These are phyloP conservation scores for Acleris laterana DNA, from an alignment of 2,888 invertebrate species.

Conservation along the genomic window DNA sequence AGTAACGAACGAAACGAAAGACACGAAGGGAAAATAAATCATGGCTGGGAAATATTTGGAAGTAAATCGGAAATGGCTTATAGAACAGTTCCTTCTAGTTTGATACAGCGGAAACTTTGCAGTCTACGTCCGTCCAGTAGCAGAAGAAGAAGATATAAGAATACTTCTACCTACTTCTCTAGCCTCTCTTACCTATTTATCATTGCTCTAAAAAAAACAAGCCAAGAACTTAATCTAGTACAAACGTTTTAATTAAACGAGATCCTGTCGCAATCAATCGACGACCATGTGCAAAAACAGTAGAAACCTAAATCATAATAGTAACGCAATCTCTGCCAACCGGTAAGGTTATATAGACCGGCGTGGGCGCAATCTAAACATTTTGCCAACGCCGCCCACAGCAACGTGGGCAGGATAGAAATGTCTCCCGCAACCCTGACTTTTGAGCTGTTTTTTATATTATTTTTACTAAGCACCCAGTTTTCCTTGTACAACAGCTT, in stretches of 20 bases:
- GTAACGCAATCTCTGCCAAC: slow-evolving; percentile 42
- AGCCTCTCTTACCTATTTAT: too few relatives aligned
- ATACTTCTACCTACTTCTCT: too few relatives aligned
- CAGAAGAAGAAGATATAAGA: too few relatives aligned
- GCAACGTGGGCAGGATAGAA: slow-evolving; percentile 56
- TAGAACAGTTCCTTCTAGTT: too few relatives aligned
- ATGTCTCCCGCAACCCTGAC: slow-evolving; percentile 39
- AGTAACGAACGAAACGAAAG: too few relatives aligned
- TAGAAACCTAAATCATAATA: slow-evolving; percentile 23
- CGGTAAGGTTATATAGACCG: slow-evolving; percentile 64
- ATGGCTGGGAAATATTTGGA: too few relatives aligned
- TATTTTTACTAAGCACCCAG: slow-evolving; percentile 8
- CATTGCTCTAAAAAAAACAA: neutral
- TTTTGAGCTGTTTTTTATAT: slow-evolving; percentile 34
- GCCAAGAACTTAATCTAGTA: neutral
- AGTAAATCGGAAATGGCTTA: too few relatives aligned
- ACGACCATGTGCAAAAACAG: slow-evolving; percentile 24
- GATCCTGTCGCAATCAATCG: slow-evolving; percentile 13
- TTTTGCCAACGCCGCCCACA: slow-evolving; percentile 53
- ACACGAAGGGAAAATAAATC: too few relatives aligned
- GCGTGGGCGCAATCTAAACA: slow-evolving; percentile 63
- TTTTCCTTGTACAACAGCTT: slow-evolving; percentile 10
- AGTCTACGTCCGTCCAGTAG: too few relatives aligned
- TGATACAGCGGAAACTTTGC: too few relatives aligned
- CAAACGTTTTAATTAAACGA: neutral